Evolutionary conservation across 2,797 vertebrate genomes (phyloP).

Genomic region (Cottoperca gobio): DNA sequence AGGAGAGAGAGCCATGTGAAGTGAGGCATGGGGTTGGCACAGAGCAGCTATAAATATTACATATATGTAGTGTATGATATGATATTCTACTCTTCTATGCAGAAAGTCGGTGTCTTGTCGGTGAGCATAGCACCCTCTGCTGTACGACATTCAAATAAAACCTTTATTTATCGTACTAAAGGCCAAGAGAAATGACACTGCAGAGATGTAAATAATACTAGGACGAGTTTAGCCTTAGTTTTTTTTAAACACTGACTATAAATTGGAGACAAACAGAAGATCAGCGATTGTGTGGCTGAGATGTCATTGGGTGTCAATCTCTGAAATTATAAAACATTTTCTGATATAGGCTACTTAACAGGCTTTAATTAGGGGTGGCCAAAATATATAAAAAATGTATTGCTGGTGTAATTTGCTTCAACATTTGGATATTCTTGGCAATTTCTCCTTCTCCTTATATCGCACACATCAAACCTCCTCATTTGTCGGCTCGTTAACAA

Average conservation of each 20-base stretch:
- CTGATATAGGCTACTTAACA: not conserved
- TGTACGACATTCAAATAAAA: not conserved
- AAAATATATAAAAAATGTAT: not conserved
- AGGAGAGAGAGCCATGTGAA: not conserved
- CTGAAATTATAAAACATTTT: not conserved
- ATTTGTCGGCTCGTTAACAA: constrained; percentile 65
- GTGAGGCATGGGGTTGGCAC: not conserved
- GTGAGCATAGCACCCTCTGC: not conserved
- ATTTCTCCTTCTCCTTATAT: constrained; percentile 28
- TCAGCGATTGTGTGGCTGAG: not conserved
- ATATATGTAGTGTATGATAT: not conserved
- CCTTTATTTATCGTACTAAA: not conserved
- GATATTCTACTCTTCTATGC: not conserved
- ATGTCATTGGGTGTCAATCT: not conserved
- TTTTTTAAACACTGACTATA: not conserved
- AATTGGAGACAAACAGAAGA: not conserved
- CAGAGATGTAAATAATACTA: not conserved
- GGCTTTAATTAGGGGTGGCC: not conserved
- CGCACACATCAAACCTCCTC: constrained; percentile 62
- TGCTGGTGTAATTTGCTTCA: not conserved
- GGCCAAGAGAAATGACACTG: not conserved
- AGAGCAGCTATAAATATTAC: not conserved
- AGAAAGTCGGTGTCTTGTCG: not conserved
- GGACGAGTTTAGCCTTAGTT: not conserved
- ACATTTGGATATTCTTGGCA: not conserved